phyloP scores from a whole-genome alignment of 2,113 vertebrate genomes.

The Neolamprologus modestus region DNA sequence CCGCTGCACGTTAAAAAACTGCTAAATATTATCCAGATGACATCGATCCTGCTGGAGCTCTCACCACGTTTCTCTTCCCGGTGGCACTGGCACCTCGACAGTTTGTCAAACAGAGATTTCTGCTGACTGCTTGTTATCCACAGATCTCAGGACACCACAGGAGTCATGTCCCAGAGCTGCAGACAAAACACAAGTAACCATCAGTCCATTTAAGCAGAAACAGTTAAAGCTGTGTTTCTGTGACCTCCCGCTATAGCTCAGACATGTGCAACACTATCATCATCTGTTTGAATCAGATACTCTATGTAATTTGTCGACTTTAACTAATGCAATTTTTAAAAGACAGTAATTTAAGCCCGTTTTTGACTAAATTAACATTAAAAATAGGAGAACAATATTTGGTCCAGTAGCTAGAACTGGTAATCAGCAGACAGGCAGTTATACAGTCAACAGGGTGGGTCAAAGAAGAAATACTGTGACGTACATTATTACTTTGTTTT shows the following conservation, averaged over 20 bases:
- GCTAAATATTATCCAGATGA: constrained; percentile 32
- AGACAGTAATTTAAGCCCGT: accelerated
- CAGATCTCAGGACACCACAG: constrained; percentile 87
- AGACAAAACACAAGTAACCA: not conserved
- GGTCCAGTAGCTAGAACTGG: not conserved
- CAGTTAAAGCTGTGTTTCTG: not conserved
- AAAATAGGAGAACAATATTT: not conserved
- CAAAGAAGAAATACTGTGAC: not conserved
- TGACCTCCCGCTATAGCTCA: not conserved
- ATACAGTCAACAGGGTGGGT: not conserved
- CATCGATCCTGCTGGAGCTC: not conserved
- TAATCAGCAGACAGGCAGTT: not conserved
- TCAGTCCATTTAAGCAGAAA: not conserved
- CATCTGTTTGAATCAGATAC: not conserved
- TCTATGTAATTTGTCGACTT: not conserved
- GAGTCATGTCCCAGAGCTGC: constrained; percentile 97
- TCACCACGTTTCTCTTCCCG: not conserved
- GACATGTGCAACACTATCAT: not conserved
- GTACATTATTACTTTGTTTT: not conserved
- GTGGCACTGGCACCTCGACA: not conserved
- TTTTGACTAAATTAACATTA: not conserved
- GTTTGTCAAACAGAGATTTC: not conserved
- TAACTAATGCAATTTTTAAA: not conserved
- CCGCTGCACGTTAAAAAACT: not conserved
- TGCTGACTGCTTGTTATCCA: not conserved